Base-by-base conservation (phyloP, 2,888 invertebrate species). In the Pristionchus japonicus region DNA sequence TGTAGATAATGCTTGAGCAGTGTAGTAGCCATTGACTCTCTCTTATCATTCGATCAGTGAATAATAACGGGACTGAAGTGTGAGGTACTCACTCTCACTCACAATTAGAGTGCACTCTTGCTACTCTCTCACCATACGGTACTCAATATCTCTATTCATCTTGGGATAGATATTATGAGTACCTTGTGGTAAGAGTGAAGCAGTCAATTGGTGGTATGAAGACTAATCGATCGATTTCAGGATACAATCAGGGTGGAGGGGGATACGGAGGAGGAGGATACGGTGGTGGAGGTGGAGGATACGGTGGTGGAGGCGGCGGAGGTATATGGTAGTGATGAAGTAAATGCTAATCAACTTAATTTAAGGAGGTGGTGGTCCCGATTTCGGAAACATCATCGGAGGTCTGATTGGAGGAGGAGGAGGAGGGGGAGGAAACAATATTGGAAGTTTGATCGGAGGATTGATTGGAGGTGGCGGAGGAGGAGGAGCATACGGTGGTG, bases 381-480 rank as follows among this genome's bases (percentile, higher is more conserved):
- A 89, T 67, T 89, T 91, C 85, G 92, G 92, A 34, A 89, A 88
- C 74, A 89, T 92, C n/a, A 91, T 94, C 82, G 92, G 92, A 49
- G 91, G 92, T 13, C 90, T 94, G n/a, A 91, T 94, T 67, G 93
- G 93, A 31, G 92, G 91, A 4, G 86, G 86, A 49, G 82, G 89
- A 34, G 83, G 89, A 47, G 88, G 89, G 27, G 90, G 90, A 27
- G 90, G 91, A 40, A 49, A 89, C 31, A 90, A 89, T 67, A 89
- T 91, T 87, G 92, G 92, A 34, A 89, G 87, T 80, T 89, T 92
- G 7, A 91, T 94, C 77, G 92, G 92, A 57, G 91, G 92, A 9
- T 89, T 94, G n/a, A 92, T 94, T 64, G 93, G 93, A n/a, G 92
- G 93, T 27, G 92, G 91, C 7, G 86, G 86, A 52, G 52, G 84